Evolutionary conservation across 2,797 vertebrate genomes (phyloP), one percentile per base, ranked within the genome.

Genomic region (Pseudochaenichthys georgianus): DNA sequence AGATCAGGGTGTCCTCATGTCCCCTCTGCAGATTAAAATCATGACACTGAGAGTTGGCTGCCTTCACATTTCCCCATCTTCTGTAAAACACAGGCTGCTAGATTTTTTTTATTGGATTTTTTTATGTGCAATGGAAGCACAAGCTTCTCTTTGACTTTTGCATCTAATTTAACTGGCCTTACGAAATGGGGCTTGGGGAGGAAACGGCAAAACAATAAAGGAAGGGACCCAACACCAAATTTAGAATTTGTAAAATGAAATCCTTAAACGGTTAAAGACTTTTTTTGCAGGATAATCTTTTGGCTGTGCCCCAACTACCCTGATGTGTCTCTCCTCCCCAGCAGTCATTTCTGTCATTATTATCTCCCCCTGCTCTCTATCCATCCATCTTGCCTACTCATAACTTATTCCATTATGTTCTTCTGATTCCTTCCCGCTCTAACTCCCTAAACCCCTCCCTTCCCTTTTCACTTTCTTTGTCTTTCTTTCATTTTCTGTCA

Each of bases 371-470:
- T 62, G 65, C 57, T 75, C 57, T 69, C 78, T 83, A 70, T 85
- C 77, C 80, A 69, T 81, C 81, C 80, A 86, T 88, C 84, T 81
- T 68, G 73, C 81, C 60, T 17, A 67, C 77, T 86, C 81, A 82
- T 84, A 83, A 87, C 70, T 81, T 87, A 80, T 85, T 90, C 80
- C 76, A 83, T 85, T 78, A 77, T 81, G 77, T 66, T 64, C 75
- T 78, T 54, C 53, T 9, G 17, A 54, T 52, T 80, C 72, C 41
- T 48, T 23, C 68, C 46, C 62, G 9, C 62, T 61, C 70, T 3
- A 2, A 19, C 70, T 72, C 75, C 34, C 61, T 4, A 38, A 66
- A 66, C 47, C 23, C 57, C 12, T 55, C 53, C 61, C 45, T 15
- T 43, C 8, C 19, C 15, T 21, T 60, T 77, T 73, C 47, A 16